Base-by-base conservation (phyloP, 2,888 invertebrate genomes). In the Notodonta dromedarius region DNA sequence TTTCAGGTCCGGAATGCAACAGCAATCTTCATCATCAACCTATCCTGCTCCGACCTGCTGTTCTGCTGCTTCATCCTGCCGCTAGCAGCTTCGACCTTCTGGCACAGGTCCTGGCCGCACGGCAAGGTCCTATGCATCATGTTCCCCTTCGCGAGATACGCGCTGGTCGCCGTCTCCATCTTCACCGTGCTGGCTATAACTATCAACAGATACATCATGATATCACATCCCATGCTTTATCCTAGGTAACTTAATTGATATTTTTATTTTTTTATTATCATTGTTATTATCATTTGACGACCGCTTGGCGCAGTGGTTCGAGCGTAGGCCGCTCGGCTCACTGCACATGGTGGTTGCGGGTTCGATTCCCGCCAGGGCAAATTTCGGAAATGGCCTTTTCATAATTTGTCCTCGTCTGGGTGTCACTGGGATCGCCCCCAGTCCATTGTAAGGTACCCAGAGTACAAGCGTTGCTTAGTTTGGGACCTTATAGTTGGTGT, bases 61-160 rank as follows among this genome's bases (percentile, higher is more conserved):
- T 97, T 97, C 79, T 96, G 97, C 86, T 96, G 96, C 80, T 96
- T 97, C 91, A 96, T 97, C 84, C 89, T 97, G 54, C 97, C 97
- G 0, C 91, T 97, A 69, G 96, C 96, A 0, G 95, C 96, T 0
- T 96, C 96, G 1, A 96, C 96, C 0, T 97, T 97, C 84, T 95
- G 95, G 94, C 92, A 94, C 62, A 93, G 95, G 11, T 94, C 95
- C 7, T 97, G 97, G 97, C 87, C 93, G 0, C 96, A 97, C 74
- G 96, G 97, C 13, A 84, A 80, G 57, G 83, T 95, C 0, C 90
- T 97, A 1, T 97, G 97, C 82, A 93, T 95, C 13, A 90, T 97
- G 70, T 97, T 97, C 80, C 97, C 97, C 0, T 88, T 97, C 70
- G 91, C 96, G 56, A 94, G 97, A 71, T 97, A 97, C 77, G 95